Conservation (phyloP, 1,140 invertebrate genomes). For the Bombus difficillimus region DNA sequence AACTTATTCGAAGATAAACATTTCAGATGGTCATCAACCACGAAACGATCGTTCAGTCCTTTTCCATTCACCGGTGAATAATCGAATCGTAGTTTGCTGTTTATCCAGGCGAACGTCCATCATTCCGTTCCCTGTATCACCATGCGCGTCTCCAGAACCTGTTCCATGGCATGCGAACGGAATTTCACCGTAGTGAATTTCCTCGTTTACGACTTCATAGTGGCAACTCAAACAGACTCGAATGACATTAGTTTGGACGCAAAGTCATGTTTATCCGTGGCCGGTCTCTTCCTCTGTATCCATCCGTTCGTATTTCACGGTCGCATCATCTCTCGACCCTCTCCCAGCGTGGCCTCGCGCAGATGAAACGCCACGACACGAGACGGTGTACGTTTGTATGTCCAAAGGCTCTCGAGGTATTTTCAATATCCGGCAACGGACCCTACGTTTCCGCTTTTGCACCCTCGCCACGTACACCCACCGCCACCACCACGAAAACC, state of each 20-base stretch:
- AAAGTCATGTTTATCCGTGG: slow-evolving; percentile 36
- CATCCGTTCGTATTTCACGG: slow-evolving; percentile 36
- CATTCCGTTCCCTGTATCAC: not conserved
- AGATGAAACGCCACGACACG: slow-evolving; percentile 44
- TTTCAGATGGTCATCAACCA: too few species aligned
- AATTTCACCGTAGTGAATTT: slow-evolving; percentile 48
- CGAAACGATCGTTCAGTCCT: not conserved
- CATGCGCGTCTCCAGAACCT: not conserved
- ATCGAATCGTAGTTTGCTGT: slow-evolving; percentile 21
- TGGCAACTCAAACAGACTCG: slow-evolving; percentile 5
- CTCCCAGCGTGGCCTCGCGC: not conserved
- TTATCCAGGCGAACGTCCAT: slow-evolving; percentile 23
- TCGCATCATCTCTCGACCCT: slow-evolving; percentile 12
- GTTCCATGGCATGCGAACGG: slow-evolving; percentile 5
- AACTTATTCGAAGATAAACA: not conserved
- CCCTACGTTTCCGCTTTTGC: slow-evolving; percentile 62
- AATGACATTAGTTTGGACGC: slow-evolving; percentile 54
- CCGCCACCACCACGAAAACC: slow-evolving; percentile 21
- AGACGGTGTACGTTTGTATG: slow-evolving; percentile 26
- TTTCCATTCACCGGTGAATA: not conserved
- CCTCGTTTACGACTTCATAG: slow-evolving; percentile 51
- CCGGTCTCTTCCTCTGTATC: not conserved
- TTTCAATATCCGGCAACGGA: slow-evolving; percentile 75
- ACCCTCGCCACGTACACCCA: slow-evolving; percentile 9
- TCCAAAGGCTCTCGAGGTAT: slow-evolving; percentile 70